These are phyloP conservation scores for Epinotia ramella DNA, from an alignment of 2,888 invertebrate species.

Conservation along the genomic window DNA sequence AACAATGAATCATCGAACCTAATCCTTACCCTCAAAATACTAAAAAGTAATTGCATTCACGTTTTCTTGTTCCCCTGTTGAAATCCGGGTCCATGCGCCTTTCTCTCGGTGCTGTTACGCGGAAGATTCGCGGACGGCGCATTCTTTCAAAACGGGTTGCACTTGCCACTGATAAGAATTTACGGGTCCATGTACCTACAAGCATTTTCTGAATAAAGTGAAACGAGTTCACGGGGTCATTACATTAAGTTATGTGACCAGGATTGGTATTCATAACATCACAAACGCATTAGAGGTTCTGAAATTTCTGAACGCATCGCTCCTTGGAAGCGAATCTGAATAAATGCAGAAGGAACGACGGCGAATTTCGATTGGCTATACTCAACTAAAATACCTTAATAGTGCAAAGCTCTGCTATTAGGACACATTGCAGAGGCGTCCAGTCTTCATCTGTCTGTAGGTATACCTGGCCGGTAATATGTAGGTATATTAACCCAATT, in stretches of 20 bases:
- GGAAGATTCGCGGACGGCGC: constrained; percentile 11
- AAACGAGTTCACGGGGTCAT: neutral
- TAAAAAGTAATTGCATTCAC: neutral
- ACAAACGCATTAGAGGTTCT: too few relatives aligned
- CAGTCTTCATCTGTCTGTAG: too few relatives aligned
- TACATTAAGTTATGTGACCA: neutral
- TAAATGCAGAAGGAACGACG: too few relatives aligned
- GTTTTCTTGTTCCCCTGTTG: neutral
- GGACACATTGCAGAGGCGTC: too few relatives aligned
- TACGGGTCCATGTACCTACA: constrained; percentile 1
- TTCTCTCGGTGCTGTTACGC: constrained; percentile 11
- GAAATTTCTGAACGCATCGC: too few relatives aligned
- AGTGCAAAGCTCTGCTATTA: too few relatives aligned
- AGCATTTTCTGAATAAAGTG: neutral
- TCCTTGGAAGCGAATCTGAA: too few relatives aligned
- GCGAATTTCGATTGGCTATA: too few relatives aligned
- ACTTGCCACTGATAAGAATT: constrained; percentile 31
- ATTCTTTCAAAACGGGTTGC: constrained; percentile 29
- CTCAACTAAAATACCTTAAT: too few relatives aligned
- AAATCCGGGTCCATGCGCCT: neutral
- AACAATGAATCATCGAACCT: neutral
- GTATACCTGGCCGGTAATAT: too few relatives aligned
- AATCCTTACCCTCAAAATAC: neutral
- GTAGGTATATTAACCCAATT: too few relatives aligned
- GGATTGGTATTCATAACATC: neutral